Base-by-base conservation (phyloP, 2,113 vertebrate genomes). In the Mustelus asterias region DNA sequence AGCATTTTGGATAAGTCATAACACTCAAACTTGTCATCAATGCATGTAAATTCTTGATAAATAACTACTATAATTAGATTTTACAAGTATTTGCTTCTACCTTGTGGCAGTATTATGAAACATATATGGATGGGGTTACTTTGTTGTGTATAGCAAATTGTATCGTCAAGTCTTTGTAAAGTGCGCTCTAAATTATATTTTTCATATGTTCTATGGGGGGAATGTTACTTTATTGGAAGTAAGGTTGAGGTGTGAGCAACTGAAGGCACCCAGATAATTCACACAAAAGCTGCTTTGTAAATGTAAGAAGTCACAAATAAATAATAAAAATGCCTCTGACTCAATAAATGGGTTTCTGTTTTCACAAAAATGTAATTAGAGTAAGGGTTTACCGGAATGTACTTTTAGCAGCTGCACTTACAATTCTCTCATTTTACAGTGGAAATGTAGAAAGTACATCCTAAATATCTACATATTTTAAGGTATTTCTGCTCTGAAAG, bases 111-210 rank as follows among this genome's bases (percentile, higher is more conserved):
- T 98, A 98, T 98, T 98, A 98, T 98, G 98, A 98, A 98, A 98
- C 98, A 98, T 98, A 97, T 98, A 97, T 98, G 97, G 98, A 98
- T 98, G 98, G 98, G 98, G 98, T 97, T 98, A 98, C 98, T 98
- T 99, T 98, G 98, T 98, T 97, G 98, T 98, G 98, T 98, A 98
- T 98, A 98, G 98, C 99, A 98, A 99, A 98, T 95, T 99, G 98
- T 99, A 99, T 98, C 97, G 98, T 99, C 98, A 97, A 96, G 98
- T 98, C 98, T 99, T 98, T 98, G 98, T 98, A 98, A 99, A 98
- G 97, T 98, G 98, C 99, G 98, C 98, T 98, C 99, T 99, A 99
- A 99, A 99, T 98, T 99, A 99, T 99, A 99, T 99, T 99, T 94
- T 99, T 99, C 98, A 96, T 99, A 99, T 98, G 98, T 99, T 98